These are phyloP conservation scores for Hipparchia sbordonii DNA, from an alignment of 2,888 invertebrate species.

Conservation along the genomic window DNA sequence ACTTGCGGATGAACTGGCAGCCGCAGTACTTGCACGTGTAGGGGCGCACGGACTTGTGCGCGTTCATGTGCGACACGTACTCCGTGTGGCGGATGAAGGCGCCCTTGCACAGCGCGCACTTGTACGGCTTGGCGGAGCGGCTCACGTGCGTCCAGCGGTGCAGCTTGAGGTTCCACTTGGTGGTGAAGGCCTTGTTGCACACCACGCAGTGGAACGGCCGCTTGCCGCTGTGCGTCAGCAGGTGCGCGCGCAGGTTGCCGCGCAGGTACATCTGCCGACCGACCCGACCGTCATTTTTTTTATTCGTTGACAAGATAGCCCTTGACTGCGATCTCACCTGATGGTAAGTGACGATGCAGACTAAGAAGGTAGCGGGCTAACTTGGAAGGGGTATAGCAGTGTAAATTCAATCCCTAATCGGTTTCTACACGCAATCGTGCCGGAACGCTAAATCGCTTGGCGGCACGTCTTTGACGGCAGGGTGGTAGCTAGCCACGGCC, in stretches of 20 bases:
- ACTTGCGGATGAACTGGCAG: constrained; percentile 93
- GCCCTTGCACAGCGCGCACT: constrained; percentile 91
- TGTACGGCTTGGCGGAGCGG: constrained; percentile 92
- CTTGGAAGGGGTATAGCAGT: no score
- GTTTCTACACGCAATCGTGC: no score
- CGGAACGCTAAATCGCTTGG: no score
- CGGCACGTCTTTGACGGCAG: no score
- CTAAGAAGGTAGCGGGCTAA: no score
- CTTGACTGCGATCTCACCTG: no score
- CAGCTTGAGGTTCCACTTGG: constrained; percentile 94
- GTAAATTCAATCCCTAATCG: no score
- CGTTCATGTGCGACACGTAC: constrained; percentile 92
- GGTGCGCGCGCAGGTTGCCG: constrained; percentile 90
- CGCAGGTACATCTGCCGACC: constrained; percentile 86
- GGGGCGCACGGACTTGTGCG: constrained; percentile 91
- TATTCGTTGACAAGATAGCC: no score
- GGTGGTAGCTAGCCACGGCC: no score
- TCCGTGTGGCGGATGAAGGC: constrained; percentile 92
- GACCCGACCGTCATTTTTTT: not conserved
- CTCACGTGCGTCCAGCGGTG: constrained; percentile 95
- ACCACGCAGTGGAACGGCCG: constrained; percentile 91
- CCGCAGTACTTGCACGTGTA: constrained; percentile 96
- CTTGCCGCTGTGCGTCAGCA: constrained; percentile 89
- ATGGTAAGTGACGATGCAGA: no score
- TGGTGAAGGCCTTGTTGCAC: constrained; percentile 93